Percentiles rank a stretch among this genome's conserved stretches.
These are phyloP conservation scores for Agriopis leucophaearia DNA, from an alignment of 2,888 invertebrate species.

Conservation along the genomic window DNA sequence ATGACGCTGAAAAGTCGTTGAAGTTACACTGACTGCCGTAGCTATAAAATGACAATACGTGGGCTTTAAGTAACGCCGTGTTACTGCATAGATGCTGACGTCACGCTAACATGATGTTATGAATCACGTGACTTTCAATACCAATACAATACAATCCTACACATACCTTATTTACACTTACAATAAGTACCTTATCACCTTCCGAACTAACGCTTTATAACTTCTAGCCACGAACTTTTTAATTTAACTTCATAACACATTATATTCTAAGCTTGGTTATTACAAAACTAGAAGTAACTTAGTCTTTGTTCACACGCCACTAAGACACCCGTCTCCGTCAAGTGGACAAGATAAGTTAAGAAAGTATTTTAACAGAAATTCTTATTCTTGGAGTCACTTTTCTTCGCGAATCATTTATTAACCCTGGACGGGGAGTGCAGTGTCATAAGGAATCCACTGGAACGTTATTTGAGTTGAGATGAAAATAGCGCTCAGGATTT, in stretches of 20 bases:
- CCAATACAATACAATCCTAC: too few relatives aligned
- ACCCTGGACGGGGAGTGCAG: slow-evolving; percentile 19
- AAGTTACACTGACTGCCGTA: too few relatives aligned
- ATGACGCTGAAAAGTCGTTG: too few relatives aligned
- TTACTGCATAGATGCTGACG: too few relatives aligned
- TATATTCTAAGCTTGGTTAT: slow-evolving; percentile 7
- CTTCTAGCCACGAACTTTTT: neutral
- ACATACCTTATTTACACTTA: too few relatives aligned
- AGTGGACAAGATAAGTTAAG: slow-evolving; percentile 31
- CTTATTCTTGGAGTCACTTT: slow-evolving; percentile 33
- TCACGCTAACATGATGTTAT: too few relatives aligned
- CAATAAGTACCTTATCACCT: too few relatives aligned
- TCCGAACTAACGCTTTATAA: too few relatives aligned
- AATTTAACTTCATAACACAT: neutral
- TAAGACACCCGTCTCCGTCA: slow-evolving; percentile 27
- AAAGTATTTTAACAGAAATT: slow-evolving; percentile 43
- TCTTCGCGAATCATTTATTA: slow-evolving; percentile 40
- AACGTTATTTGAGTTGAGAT: slow-evolving; percentile 13
- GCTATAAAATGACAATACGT: too few relatives aligned
- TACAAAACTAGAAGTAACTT: slow-evolving; percentile 7
- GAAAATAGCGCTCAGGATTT: slow-evolving; percentile 16
- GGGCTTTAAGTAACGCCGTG: too few relatives aligned
- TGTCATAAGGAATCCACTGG: slow-evolving; percentile 23
- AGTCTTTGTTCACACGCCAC: slow-evolving; percentile 22
- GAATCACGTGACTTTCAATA: too few relatives aligned